These are phyloP conservation scores for Dolichomitus sp. DNA, from an alignment of 2,888 invertebrate species.

Conservation along the genomic window DNA sequence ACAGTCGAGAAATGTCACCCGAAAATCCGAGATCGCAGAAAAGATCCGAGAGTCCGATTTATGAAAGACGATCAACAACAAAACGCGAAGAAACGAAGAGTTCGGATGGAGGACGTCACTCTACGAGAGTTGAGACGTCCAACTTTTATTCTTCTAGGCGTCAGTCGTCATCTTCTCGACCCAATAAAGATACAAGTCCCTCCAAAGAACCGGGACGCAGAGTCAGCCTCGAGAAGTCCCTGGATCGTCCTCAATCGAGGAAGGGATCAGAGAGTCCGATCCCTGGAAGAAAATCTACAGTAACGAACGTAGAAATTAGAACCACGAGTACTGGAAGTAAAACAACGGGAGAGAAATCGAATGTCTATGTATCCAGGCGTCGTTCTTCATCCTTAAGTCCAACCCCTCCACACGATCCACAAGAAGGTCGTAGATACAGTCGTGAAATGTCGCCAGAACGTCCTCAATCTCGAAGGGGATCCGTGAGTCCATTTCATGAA, in stretches of 20 bases:
- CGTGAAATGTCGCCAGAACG: slow-evolving; percentile 39
- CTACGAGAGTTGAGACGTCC: slow-evolving; percentile 27
- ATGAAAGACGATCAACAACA: slow-evolving; percentile 24
- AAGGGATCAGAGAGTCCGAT: slow-evolving; percentile 41
- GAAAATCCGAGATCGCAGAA: slow-evolving; percentile 36
- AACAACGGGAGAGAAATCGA: slow-evolving; percentile 39
- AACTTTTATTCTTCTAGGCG: slow-evolving; percentile 43
- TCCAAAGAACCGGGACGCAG: slow-evolving; percentile 7
- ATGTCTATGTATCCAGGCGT: slow-evolving; percentile 38
- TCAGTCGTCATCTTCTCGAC: slow-evolving; percentile 31
- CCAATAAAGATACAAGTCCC: neutral
- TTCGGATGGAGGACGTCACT: neutral
- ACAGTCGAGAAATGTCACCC: slow-evolving; percentile 31
- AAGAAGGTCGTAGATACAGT: neutral
- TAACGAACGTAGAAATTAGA: slow-evolving; percentile 3
- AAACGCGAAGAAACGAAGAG: slow-evolving; percentile 6
- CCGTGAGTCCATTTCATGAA: slow-evolving; percentile 39
- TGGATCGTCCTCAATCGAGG: slow-evolving; percentile 39
- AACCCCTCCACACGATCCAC: neutral
- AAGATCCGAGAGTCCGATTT: slow-evolving; percentile 45
- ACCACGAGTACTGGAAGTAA: slow-evolving; percentile 1
- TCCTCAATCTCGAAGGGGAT: slow-evolving; percentile 35
- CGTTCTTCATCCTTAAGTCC: slow-evolving; percentile 37
- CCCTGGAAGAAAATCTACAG: slow-evolving; percentile 25
- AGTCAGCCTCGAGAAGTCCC: slow-evolving; percentile 10